Evolutionary conservation across 2,113 vertebrate genomes (phyloP).

Genomic region (Ancistrus triradiatus): DNA sequence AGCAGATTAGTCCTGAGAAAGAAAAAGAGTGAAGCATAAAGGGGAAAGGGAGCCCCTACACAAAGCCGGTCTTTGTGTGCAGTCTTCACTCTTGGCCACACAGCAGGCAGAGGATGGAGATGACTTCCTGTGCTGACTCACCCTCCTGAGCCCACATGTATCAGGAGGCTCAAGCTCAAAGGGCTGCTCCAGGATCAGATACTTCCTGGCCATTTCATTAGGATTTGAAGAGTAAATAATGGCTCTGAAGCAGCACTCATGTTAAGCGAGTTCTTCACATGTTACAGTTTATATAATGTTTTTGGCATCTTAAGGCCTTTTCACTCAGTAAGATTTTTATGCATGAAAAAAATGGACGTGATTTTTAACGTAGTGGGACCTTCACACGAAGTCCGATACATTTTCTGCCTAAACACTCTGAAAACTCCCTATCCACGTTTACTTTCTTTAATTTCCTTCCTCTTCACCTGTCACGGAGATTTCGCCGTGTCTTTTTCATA

Average conservation of each 20-base stretch:
- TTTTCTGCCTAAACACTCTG: too few relatives aligned
- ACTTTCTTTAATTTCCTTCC: too few relatives aligned
- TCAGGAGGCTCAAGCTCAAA: neutral
- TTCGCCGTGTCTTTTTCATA: too few relatives aligned
- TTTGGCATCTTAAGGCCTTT: too few relatives aligned
- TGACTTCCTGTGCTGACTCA: conserved; percentile 74
- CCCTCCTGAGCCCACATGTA: conserved; percentile 48
- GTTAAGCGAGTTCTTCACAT: too few relatives aligned
- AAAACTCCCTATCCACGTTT: too few relatives aligned
- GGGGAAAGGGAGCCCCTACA: conserved; percentile 51
- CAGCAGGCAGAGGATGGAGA: conserved; percentile 71
- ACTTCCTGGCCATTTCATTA: neutral
- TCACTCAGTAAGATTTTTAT: too few relatives aligned
- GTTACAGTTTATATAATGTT: too few relatives aligned
- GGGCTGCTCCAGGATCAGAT: neutral
- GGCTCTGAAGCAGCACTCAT: conserved; percentile 38
- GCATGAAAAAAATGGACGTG: too few relatives aligned
- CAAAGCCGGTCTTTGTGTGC: conserved; percentile 73
- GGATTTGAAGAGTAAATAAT: neutral
- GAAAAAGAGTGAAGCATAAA: conserved; percentile 33
- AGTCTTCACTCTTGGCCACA: conserved; percentile 73
- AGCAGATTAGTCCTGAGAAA: conserved; percentile 70
- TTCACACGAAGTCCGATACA: too few relatives aligned
- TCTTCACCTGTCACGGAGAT: too few relatives aligned
- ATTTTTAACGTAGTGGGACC: too few relatives aligned